Evolutionary conservation across 2,797 vertebrate genomes (phyloP), one percentile per base, ranked within the genome.

Genomic region (Myiotriccus ornatus): DNA sequence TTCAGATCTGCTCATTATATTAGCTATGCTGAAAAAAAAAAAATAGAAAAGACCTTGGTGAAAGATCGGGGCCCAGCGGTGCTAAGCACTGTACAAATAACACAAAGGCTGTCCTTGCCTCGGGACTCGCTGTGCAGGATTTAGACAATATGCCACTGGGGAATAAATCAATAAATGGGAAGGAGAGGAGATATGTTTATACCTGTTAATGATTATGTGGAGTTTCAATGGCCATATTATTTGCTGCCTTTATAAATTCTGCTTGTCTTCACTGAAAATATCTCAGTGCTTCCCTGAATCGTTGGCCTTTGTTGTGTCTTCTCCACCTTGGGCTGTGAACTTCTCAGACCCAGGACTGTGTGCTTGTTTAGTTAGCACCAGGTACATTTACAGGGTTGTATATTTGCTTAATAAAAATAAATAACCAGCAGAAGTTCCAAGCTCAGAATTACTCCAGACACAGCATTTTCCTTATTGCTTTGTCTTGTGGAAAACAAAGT

Each of bases 341-440:
- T 93, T 83, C 86, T 84, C 91, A 77, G 68, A 62, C 62, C 37
- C 1, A 0, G 39, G 63, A 49, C 82, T 55, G 22, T 49, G 24
- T 64, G 70, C 59, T 88, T 93, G 74, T 96, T 96, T 95, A 82
- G 90, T 93, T 95, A 93, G 93, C 88, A 90, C 32, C 60, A 90
- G 94, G 82, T 96, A 94, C 91, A 74, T 92, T 94, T 93, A 71
- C 81, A 84, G 67, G 46, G 46, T 79, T 93, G 88, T 92, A 86
- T 93, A 96, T 92, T 96, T 97, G 90, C 95, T 97, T 97, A 96
- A 96, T 97, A 95, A 94, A 96, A 96, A 96, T 77, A 96, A 96
- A 96, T 93, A 96, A 94, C 94, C 86, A 57, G 74, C 84, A 89
- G 81, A 96, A 94, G 64, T 96, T 95, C 60, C 70, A 76, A 90